Percentiles rank a stretch among this genome's conserved stretches.
Evolutionary conservation across 1,140 invertebrate species (phyloP).

Genomic region (Drosophila insularis): DNA sequence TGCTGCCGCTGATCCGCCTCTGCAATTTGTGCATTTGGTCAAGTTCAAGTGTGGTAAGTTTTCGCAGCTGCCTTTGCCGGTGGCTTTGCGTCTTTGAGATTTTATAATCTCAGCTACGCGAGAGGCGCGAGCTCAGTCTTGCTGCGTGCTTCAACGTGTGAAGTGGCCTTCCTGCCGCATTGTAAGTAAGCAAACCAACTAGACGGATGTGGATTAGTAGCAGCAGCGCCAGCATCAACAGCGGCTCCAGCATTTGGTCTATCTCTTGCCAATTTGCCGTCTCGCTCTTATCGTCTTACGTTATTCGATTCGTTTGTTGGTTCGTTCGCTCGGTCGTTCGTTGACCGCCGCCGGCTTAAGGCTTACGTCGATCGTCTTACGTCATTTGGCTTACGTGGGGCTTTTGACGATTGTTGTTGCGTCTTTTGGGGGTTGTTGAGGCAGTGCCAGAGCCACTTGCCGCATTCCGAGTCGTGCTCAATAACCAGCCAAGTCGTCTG

Average conservation of each 20-base stretch:
- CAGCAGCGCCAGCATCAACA: too few relatives aligned
- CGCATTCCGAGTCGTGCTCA: slow-evolving; percentile 77
- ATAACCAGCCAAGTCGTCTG: slow-evolving; percentile 68
- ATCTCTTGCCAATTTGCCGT: slow-evolving; percentile 14
- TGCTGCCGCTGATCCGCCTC: slow-evolving; percentile 42
- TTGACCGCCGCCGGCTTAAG: slow-evolving; percentile 49
- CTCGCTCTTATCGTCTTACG: slow-evolving; percentile 54
- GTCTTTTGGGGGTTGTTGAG: slow-evolving; percentile 55
- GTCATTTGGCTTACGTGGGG: slow-evolving; percentile 55
- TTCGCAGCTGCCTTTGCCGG: slow-evolving; percentile 31
- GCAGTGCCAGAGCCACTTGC: slow-evolving; percentile 62
- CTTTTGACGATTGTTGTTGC: slow-evolving; percentile 15
- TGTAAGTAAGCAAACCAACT: slow-evolving; percentile 40
- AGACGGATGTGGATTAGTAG: slow-evolving; percentile 18
- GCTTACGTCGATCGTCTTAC: slow-evolving; percentile 33
- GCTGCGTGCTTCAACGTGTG: slow-evolving; percentile 76
- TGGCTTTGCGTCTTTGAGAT: slow-evolving; percentile 36
- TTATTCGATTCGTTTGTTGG: slow-evolving; percentile 13
- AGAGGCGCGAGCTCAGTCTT: slow-evolving; percentile 71
- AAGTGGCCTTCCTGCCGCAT: slow-evolving; percentile 51
- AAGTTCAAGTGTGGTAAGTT: slow-evolving; percentile 77
- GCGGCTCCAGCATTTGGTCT: not conserved
- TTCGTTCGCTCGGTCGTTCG: slow-evolving; percentile 44
- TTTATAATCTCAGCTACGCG: slow-evolving; percentile 56
- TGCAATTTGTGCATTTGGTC: slow-evolving; percentile 81